Evolutionary conservation across 2,113 vertebrate species (phyloP).

Genomic region (Monopterus albus): DNA sequence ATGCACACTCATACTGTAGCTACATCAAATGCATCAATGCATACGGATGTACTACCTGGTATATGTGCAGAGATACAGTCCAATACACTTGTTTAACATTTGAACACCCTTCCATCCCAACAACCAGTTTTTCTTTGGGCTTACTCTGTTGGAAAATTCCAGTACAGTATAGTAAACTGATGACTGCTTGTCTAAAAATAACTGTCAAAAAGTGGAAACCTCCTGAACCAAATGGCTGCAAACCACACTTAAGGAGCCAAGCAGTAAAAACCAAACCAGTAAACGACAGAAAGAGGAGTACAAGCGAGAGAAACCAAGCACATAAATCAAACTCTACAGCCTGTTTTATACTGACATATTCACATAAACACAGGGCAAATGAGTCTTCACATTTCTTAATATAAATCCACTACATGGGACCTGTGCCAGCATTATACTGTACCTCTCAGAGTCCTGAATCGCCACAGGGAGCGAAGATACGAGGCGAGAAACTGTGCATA

Average conservation of each 20-base stretch:
- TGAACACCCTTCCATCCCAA: not conserved
- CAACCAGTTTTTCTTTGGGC: not conserved
- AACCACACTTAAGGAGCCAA: slow-evolving; percentile 56
- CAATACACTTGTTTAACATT: not conserved
- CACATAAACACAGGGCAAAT: slow-evolving; percentile 61
- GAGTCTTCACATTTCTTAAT: slow-evolving; percentile 52
- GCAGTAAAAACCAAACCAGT: slow-evolving; percentile 45
- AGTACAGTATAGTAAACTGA: slow-evolving; percentile 22
- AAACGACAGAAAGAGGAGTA: slow-evolving; percentile 40
- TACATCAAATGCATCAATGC: not conserved
- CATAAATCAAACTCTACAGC: slow-evolving; percentile 69
- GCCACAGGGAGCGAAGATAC: slow-evolving; percentile 52
- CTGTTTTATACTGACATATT: slow-evolving; percentile 67
- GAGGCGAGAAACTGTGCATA: slow-evolving; percentile 62
- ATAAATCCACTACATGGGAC: slow-evolving; percentile 48
- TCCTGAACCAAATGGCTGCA: slow-evolving; percentile 43
- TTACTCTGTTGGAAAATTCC: not conserved
- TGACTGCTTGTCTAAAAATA: slow-evolving; percentile 67
- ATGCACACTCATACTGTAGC: no score
- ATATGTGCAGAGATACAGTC: not conserved
- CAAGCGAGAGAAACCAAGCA: slow-evolving; percentile 52
- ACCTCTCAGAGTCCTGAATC: slow-evolving; percentile 37
- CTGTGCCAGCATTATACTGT: slow-evolving; percentile 14
- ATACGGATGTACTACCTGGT: not conserved
- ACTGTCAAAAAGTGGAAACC: slow-evolving; percentile 52